Base-by-base conservation (phyloP, 2,113 vertebrate species). In the Heterotis niloticus region DNA sequence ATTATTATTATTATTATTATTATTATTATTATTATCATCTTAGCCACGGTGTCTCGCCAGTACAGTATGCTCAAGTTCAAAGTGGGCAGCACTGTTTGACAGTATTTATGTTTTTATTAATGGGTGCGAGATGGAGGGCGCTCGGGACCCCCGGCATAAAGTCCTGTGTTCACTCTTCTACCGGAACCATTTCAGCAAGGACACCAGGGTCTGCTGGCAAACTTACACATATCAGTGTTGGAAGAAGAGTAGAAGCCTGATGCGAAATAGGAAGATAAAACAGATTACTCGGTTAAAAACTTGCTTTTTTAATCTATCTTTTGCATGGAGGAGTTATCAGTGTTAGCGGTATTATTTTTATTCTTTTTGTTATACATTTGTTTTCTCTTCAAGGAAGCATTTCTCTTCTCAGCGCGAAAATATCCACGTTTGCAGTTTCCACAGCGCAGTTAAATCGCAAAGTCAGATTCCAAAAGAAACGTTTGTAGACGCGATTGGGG, bases 291-390 rank as follows among this genome's bases (percentile, higher is more conserved):
- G 66, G 51, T 79, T 70, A 81, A 68, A 79, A 79, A 83, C 80
- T 83, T 68, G 62, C 82, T 73, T 59, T 76, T 84, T 79, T 72
- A 81, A 81, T 29, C 84, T 57, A 88, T 87, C 75, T 72, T 82
- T 90, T 89, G 89, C 88, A 92, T 91, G 88, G 87, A 91, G 92
- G 92, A 93, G 90, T 92, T 93, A 92, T 90, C 17, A 71, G 34
- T 57, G 66, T 71, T 59, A 70, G 34, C 56, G 13, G 66, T 78
- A 68, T 71, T 62, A 28, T 78, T 72, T 54, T 66, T 60, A 76
- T 88, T 90, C 65, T 64, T 80, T 54, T 75, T 64, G 81, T 89
- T 84, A 86, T 71, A 34, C 75, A 60, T 70, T 66, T 68, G 44
- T 60, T 82, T 82, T 84, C 76, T 83, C 81, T 86, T 84, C 52